A percentile compares a stretch with the other conserved stretches of the same genome.
Conservation (phyloP, 2,888 invertebrate genomes). For the Rhingia rostrata region DNA sequence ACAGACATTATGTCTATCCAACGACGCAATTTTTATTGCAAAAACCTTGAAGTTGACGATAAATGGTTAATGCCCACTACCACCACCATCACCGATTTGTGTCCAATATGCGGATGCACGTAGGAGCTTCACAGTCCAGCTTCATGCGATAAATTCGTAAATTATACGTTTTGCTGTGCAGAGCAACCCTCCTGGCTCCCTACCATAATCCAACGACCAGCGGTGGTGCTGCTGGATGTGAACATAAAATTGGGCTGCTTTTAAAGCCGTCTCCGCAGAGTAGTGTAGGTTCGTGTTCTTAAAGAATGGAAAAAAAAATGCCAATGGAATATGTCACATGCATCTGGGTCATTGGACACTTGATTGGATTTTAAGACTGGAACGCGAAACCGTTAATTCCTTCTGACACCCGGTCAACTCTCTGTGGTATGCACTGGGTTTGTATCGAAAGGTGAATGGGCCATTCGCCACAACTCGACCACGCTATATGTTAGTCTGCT, state of each 20-base stretch:
- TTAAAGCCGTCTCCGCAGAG: slow-evolving; percentile 25
- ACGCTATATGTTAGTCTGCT: not conserved
- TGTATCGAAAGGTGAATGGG: slow-evolving; percentile 42
- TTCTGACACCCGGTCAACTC: slow-evolving; percentile 14
- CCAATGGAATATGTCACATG: slow-evolving; percentile 43
- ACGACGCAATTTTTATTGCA: slow-evolving; percentile 55
- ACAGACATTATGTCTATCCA: slow-evolving; percentile 66
- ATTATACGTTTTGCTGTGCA: slow-evolving; percentile 46
- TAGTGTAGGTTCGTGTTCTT: slow-evolving; percentile 20
- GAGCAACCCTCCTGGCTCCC: slow-evolving; percentile 40
- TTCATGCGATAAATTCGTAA: slow-evolving; percentile 55
- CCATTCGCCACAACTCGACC: not conserved
- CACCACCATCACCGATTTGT: slow-evolving; percentile 20
- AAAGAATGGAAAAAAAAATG: not conserved
- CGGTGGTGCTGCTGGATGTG: slow-evolving; percentile 34
- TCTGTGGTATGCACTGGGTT: slow-evolving; percentile 24
- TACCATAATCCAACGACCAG: slow-evolving; percentile 61
- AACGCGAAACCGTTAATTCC: slow-evolving; percentile 16
- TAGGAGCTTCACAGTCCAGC: slow-evolving; percentile 32
- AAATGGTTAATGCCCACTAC: slow-evolving; percentile 64
- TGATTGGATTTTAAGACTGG: slow-evolving; percentile 19
- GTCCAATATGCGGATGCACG: slow-evolving; percentile 38
- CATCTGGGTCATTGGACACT: slow-evolving; percentile 57
- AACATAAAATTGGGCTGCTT: slow-evolving; percentile 34
- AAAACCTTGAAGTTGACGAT: slow-evolving; percentile 59